Base-by-base conservation (phyloP, 2,797 vertebrate species). In the Streptopelia turtur region DNA sequence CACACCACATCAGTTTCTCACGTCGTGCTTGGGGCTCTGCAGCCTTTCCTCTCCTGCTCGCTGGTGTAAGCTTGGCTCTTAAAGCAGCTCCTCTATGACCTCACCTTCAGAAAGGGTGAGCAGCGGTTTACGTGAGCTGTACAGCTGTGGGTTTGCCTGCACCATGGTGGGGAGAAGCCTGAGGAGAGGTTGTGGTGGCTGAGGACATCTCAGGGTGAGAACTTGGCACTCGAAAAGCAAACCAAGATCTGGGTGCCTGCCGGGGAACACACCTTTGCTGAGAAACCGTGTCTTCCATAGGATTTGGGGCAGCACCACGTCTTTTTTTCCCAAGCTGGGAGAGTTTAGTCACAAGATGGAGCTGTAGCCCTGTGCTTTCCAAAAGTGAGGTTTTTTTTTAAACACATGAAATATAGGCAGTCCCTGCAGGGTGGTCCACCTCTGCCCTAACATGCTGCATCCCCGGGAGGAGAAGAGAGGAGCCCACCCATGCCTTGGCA, bases 341-440 rank as follows among this genome's bases (percentile, higher is more conserved):
- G 35, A 37, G 41, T 50, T 57, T 30, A 43, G 78, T 87, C 94
- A 83, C 80, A 78, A 93, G 90, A 50, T 92, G 90, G 88, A 88
- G 85, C 93, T 94, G 52, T 74, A 45, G 55, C 68, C 57, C 30
- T 3, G 3, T 30, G 10, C 59, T 65, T 87, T 49, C 59, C 78
- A 39, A 77, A 70, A 59, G 16, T 1, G 0, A 61, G 31, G 28
- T 2, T 71, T 37, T 37, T n/a, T n/a, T 37, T 64, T n/a, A 31
- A 55, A 45, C 0, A 2, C 3, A 6, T 0, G 3, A 63, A 39
- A 24, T 7, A 7, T 27, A 55, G 31, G 56, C 27, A 21, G 9
- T 9, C 56, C 39, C 53, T 68, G 35, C 18, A 14, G 66, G 25
- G 39, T 59, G 56, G 17, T n/a, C 50, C 22, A 0, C 18, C 13